A percentile compares a stretch with the other conserved stretches of the same genome.
These are phyloP conservation scores for Epinephelus fuscoguttatus DNA, from an alignment of 2,113 vertebrate species.

Conservation along the genomic window DNA sequence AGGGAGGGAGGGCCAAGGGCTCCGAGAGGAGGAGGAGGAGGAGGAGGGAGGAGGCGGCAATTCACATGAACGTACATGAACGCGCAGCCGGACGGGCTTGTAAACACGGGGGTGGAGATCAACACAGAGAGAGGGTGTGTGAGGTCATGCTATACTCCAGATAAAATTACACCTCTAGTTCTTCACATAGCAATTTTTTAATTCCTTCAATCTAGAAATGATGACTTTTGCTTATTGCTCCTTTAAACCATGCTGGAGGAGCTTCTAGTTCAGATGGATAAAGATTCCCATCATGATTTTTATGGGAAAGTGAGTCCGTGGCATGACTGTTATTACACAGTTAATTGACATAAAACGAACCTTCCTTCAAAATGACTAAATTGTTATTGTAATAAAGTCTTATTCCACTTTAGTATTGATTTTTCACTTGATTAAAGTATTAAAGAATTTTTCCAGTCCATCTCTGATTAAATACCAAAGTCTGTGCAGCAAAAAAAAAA, in stretches of 20 bases:
- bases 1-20: too few relatives aligned
- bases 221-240: too few relatives aligned
- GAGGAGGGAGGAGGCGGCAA: too few relatives aligned
- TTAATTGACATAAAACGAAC: background rate
- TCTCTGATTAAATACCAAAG: background rate
- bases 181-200: too few relatives aligned
- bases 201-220: too few relatives aligned
- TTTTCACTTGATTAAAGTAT: background rate
- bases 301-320: background rate
- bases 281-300: background rate
- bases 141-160: too few relatives aligned
- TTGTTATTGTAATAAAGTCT: background rate
- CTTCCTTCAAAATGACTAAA: background rate
- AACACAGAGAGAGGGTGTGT: too few relatives aligned
- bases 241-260: background rate
- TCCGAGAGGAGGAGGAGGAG: too few relatives aligned
- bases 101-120: too few relatives aligned
- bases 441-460: background rate
- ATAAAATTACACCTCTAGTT: too few relatives aligned
- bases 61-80: too few relatives aligned
- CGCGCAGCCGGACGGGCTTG: too few relatives aligned
- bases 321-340: background rate
- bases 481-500: constrained; percentile 2
- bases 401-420: background rate
- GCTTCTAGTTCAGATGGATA: background rate